These are phyloP conservation scores for Formica aserva DNA, from an alignment of 2,888 invertebrate species.

Conservation along the genomic window DNA sequence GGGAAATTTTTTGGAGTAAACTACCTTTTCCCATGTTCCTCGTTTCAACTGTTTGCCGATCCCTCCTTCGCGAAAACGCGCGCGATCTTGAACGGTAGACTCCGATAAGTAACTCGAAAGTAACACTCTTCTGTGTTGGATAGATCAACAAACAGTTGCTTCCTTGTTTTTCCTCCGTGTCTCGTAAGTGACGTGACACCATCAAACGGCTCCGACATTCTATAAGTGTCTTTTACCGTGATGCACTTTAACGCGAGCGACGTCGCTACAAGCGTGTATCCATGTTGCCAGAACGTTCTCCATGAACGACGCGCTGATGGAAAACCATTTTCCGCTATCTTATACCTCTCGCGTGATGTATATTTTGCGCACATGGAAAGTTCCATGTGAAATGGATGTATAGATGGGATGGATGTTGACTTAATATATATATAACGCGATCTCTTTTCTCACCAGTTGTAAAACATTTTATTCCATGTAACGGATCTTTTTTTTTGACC, in stretches of 20 bases:
- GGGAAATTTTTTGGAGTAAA: background rate
- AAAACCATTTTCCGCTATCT: slow-evolving; percentile 4
- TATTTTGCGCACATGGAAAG: background rate
- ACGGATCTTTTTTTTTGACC: background rate
- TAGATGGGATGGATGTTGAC: background rate
- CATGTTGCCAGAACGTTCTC: background rate
- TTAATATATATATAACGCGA: background rate
- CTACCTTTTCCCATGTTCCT: background rate
- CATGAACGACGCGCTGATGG: background rate
- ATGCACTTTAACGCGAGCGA: slow-evolving; percentile 7
- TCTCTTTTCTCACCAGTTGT: background rate
- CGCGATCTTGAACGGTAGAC: slow-evolving; percentile 71
- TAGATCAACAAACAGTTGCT: slow-evolving; percentile 66
- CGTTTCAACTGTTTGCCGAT: background rate
- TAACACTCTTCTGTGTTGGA: slow-evolving; percentile 74
- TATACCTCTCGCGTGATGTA: background rate
- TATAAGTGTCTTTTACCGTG: background rate
- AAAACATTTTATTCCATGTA: background rate
- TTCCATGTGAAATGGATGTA: background rate
- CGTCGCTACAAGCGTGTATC: background rate
- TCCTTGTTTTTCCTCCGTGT: background rate
- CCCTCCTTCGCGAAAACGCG: background rate
- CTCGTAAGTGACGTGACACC: background rate
- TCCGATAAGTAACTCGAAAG: slow-evolving; percentile 66
- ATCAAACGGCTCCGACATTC: background rate